Conservation (phyloP, 2,113 vertebrate species). For the Larimichthys polyactis region DNA sequence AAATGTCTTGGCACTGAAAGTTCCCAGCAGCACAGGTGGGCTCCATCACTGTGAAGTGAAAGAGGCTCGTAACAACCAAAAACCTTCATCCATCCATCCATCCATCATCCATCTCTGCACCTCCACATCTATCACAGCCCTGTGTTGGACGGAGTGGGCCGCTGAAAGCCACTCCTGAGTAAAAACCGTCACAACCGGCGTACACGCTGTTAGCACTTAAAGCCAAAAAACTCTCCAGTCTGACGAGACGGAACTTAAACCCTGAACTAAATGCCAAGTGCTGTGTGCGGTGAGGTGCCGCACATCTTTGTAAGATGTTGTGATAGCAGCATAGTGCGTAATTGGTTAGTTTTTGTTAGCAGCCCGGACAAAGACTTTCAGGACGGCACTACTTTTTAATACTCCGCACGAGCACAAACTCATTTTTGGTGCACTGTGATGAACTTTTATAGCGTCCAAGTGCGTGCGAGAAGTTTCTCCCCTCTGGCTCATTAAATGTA, state of each 20-base stretch:
- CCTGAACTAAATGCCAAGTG: slow-evolving; percentile 24
- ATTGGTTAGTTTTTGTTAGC: neutral
- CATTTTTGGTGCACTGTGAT: slow-evolving; percentile 1
- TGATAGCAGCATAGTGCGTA: neutral
- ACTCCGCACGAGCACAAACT: neutral
- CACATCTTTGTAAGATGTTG: neutral
- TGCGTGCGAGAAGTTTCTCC: neutral
- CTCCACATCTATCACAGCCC: neutral
- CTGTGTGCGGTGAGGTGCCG: neutral
- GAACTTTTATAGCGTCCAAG: neutral
- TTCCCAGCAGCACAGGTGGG: neutral
- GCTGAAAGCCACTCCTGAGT: slow-evolving; percentile 25
- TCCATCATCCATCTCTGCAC: neutral
- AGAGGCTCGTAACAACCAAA: slow-evolving; percentile 1
- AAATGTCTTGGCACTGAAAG: neutral
- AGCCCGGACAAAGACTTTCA: neutral
- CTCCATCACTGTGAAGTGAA: neutral
- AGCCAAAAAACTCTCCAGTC: slow-evolving; percentile 18
- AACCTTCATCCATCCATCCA: neutral
- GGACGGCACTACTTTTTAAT: neutral
- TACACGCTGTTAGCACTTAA: neutral
- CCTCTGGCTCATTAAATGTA: slow-evolving; percentile 10
- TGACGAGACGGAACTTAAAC: slow-evolving; percentile 27
- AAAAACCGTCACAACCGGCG: slow-evolving; percentile 11
- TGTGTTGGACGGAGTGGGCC: neutral